A percentile compares a stretch with the other conserved stretches of the same genome.
Conservation (phyloP, 1,140 invertebrate species). For the Protaetia brevitarsis region DNA sequence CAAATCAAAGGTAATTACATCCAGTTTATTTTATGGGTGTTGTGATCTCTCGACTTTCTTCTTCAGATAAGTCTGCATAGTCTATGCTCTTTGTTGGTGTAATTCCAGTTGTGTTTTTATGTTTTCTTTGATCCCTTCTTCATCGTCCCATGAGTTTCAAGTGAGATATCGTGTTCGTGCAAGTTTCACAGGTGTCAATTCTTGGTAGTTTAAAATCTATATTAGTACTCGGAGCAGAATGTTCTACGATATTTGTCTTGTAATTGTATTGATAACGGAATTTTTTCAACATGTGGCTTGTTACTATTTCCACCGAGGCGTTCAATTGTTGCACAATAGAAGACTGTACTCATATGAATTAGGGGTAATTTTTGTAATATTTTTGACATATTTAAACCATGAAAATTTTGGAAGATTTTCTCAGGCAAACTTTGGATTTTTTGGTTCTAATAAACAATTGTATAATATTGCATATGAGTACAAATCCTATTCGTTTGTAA, state of each 20-base stretch:
- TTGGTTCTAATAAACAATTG: no score
- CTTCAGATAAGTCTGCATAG: conserved; percentile 14
- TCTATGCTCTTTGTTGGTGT: not conserved
- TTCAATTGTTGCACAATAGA: no score
- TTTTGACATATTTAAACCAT: no score
- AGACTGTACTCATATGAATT: no score
- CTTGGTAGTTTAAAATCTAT: conserved; percentile 28
- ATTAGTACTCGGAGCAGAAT: conserved; percentile 24
- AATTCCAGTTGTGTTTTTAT: not conserved
- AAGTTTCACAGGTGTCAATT: conserved; percentile 24
- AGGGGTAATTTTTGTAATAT: no score
- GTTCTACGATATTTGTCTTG: conserved; percentile 23
- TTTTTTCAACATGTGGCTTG: no score
- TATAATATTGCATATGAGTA: no score
- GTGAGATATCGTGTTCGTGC: not conserved
- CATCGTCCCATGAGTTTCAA: not conserved
- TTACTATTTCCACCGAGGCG: no score
- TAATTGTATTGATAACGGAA: no score
- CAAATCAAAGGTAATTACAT: conserved; percentile 1
- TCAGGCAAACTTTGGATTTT: no score
- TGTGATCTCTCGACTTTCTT: not conserved
- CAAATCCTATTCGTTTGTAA: no score
- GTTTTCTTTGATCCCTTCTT: not conserved
- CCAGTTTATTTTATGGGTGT: not conserved
- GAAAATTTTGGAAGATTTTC: no score